These are phyloP conservation scores for Drosophila azteca DNA, from an alignment of 1,140 invertebrate genomes.

Conservation along the genomic window DNA sequence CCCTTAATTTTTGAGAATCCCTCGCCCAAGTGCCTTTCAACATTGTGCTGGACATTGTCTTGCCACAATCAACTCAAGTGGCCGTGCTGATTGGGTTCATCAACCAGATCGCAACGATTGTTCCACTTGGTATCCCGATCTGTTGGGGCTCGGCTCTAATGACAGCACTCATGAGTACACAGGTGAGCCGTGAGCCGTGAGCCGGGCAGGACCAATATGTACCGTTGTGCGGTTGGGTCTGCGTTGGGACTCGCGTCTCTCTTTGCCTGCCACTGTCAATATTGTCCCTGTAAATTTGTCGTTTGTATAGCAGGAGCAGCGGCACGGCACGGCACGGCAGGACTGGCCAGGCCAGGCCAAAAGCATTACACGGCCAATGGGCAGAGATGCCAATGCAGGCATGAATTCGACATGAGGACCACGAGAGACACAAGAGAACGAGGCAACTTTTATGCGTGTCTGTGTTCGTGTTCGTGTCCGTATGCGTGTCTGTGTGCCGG, in stretches of 20 bases:
- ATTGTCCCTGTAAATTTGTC: conserved; percentile 46
- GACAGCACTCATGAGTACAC: neutral
- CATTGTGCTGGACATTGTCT: neutral
- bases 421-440: neutral
- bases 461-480: too few species aligned
- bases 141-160: neutral
- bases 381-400: conserved; percentile 34
- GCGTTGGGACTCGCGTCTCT: conserved; percentile 18
- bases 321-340: conserved; percentile 23
- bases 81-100: conserved; percentile 9
- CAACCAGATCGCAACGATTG: neutral
- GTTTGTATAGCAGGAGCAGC: conserved; percentile 20
- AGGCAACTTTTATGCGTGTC: too few species aligned
- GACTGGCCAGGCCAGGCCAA: too few species aligned
- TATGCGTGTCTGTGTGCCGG: too few species aligned
- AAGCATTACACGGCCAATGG: conserved; percentile 53
- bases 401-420: conserved; percentile 63
- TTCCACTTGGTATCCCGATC: conserved; percentile 9
- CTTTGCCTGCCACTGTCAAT: conserved; percentile 43
- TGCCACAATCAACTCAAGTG: conserved; percentile 6
- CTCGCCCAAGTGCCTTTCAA: conserved; percentile 6
- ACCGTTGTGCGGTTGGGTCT: conserved; percentile 1
- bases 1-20: conserved; percentile 33
- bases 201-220: conserved; percentile 23
- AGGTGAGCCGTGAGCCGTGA: neutral